Conservation (phyloP, 2,888 invertebrate genomes). For the Lissonota sp. region DNA sequence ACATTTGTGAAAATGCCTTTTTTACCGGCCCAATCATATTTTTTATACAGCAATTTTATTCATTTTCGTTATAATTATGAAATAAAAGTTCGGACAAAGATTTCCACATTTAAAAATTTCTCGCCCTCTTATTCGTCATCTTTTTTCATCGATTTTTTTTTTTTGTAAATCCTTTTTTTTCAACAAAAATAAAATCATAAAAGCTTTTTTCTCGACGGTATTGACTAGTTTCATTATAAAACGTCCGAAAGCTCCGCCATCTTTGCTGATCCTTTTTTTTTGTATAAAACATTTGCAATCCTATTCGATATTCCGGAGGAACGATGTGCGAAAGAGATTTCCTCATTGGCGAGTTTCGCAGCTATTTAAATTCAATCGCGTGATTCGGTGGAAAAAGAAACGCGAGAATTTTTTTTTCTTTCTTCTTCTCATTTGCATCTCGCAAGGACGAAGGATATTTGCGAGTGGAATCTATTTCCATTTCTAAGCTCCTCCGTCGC, state of each 20-base stretch:
- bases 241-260: background rate
- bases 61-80: no score
- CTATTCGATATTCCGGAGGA: constrained; percentile 16
- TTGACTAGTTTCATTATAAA: background rate
- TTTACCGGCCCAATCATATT: no score
- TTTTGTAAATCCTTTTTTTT: no score
- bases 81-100: no score
- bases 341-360: background rate
- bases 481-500: constrained; percentile 38
- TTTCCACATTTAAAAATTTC: no score
- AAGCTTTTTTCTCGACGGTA: background rate
- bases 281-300: constrained; percentile 3
- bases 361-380: constrained; percentile 50
- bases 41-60: no score
- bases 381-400: constrained; percentile 14
- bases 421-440: constrained; percentile 7
- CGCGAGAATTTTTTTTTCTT: constrained; percentile 16
- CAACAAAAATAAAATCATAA: no score
- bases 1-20: no score
- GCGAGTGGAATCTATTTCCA: constrained; percentile 38
- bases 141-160: no score
- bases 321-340: background rate
- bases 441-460: constrained; percentile 2
- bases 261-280: background rate
- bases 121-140: no score